Percentiles rank a stretch among this genome's conserved stretches.
Conservation (phyloP, 1,140 invertebrate genomes). For the Diorhabda carinulata region DNA sequence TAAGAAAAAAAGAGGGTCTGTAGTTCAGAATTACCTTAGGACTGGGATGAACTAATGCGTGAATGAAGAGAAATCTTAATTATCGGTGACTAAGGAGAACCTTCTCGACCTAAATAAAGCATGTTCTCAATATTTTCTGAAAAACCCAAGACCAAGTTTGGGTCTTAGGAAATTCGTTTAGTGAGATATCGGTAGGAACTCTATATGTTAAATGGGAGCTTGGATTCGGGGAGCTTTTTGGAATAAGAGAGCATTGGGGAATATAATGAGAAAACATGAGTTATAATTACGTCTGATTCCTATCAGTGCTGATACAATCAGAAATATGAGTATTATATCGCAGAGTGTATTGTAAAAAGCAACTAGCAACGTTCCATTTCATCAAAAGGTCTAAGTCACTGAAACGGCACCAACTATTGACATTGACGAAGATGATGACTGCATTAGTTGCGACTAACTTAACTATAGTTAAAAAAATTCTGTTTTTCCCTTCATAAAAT, state of each 20-base stretch:
- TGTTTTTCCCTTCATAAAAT: too few relatives aligned
- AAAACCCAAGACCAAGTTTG: not conserved
- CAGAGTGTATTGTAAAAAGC: not conserved
- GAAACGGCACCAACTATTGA: too few relatives aligned
- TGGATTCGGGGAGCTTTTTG: not conserved
- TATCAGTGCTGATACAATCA: not conserved
- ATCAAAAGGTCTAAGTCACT: not conserved
- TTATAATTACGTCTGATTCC: not conserved
- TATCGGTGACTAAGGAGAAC: not conserved
- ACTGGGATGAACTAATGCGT: not conserved
- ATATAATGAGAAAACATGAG: not conserved
- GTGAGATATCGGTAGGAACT: not conserved
- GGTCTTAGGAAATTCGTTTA: not conserved
- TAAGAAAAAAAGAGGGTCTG: not conserved
- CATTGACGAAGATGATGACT: too few relatives aligned
- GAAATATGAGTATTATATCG: not conserved
- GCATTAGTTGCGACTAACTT: too few relatives aligned
- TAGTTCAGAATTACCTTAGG: not conserved
- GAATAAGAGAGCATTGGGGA: not conserved
- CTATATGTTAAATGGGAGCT: not conserved
- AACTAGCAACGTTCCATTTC: not conserved
- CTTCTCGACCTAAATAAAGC: not conserved
- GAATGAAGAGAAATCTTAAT: not conserved
- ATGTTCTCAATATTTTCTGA: not conserved
- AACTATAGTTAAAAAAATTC: too few relatives aligned